These are phyloP conservation scores for Pyrocephalus nanus DNA, from an alignment of 2,797 vertebrate genomes.

Conservation along the genomic window DNA sequence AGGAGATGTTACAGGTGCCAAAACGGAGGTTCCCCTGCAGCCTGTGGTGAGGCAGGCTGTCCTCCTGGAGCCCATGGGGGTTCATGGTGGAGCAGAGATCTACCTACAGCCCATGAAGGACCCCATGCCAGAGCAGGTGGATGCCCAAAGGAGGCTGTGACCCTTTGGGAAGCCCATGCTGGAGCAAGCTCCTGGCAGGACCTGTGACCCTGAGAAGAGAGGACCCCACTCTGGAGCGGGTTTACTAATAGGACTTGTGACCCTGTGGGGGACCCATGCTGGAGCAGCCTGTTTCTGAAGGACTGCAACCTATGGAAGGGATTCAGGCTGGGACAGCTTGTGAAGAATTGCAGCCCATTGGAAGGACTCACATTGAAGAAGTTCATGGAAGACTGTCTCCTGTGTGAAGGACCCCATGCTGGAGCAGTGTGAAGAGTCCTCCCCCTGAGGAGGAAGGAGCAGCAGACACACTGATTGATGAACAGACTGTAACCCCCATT, in stretches of 20 bases:
- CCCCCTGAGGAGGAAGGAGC: neutral
- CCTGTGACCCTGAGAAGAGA: neutral
- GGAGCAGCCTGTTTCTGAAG: neutral
- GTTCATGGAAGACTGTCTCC: neutral
- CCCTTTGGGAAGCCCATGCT: rapidly evolving
- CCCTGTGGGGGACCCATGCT: neutral
- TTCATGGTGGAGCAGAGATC: neutral
- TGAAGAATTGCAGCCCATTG: neutral
- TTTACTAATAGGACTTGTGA: neutral
- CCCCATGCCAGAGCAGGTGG: rapidly evolving
- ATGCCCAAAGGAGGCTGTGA: neutral
- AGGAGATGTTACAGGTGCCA: neutral
- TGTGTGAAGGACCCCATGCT: neutral
- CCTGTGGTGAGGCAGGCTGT: neutral
- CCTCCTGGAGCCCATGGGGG: neutral
- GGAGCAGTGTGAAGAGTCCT: neutral
- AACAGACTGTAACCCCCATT: neutral
- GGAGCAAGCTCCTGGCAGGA: neutral
- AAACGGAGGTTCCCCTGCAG: neutral
- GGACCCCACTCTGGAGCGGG: neutral
- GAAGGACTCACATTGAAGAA: neutral
- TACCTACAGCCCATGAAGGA: neutral
- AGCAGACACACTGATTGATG: neutral
- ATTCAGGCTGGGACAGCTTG: neutral
- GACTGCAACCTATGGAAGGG: neutral